Base-by-base conservation (phyloP, 1,140 invertebrate genomes). In the Cotesia typhae region DNA sequence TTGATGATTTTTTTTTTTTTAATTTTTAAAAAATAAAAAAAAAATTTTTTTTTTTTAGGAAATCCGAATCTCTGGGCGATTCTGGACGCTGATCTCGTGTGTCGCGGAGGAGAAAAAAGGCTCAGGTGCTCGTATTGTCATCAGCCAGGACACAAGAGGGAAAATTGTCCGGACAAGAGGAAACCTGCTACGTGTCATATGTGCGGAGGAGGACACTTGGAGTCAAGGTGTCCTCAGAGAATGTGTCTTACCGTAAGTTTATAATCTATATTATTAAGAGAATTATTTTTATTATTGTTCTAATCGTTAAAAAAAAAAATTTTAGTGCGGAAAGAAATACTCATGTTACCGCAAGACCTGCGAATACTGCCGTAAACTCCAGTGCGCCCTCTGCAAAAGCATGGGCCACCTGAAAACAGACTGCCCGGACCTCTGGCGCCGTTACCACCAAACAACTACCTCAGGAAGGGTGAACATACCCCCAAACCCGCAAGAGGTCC, bases 381-480 rank as follows among this genome's bases (percentile, higher is more conserved):
- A 79, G 20, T 93, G 92, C 75, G 81, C 81, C 20, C 83, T 89
- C 74, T 93, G 92, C 76, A 87, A 87, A 71, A 87, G 89, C 74
- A 69, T 76, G 35, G 92, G 92, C 2, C 92, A 93, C 77, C 81
- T 81, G 4, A 74, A 79, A n/a, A 83, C 85, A 1, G 80, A 86
- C 75, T 93, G 92, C 78, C 92, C 92, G 1, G 91, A 92, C 81
- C 83, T 90, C 51, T 92, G 92, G 92, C 88, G 92, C 61, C 85
- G 90, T 52, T 92, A 91, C 82, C 91, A 92, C 76, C 88, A 89
- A 63, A 92, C 91, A 17, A 59, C 57, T 4, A 17, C 12, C 10
- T 9, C 14, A 6, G 17, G 28, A 4, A n/a, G 6, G 1, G 53
- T 60, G 7, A 52, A 60, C 7, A 10, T 66, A 4, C 80, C 80